Evolutionary conservation across 2,888 invertebrate species (phyloP).

Genomic region (Dusona sp.): DNA sequence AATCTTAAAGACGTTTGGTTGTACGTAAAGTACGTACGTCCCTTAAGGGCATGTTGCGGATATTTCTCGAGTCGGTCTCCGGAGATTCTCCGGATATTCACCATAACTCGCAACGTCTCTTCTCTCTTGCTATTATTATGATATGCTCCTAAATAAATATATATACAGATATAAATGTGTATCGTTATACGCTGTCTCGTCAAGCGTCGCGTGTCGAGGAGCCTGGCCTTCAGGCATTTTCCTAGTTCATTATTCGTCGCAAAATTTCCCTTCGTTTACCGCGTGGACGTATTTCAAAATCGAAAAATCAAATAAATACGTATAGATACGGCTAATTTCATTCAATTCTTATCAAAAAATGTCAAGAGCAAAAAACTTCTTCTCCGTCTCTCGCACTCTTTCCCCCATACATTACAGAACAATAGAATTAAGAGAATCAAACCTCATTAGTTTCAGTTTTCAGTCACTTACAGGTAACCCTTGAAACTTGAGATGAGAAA

Average conservation of each 20-base stretch:
- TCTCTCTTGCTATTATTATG: conserved; percentile 61
- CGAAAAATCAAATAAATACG: not conserved
- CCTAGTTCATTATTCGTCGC: conserved; percentile 43
- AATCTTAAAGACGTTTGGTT: conserved; percentile 60
- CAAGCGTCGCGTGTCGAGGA: conserved; percentile 34
- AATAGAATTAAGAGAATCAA: not conserved
- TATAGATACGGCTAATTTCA: not conserved
- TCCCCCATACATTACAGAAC: not conserved
- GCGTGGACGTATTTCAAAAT: not conserved
- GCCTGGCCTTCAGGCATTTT: conserved; percentile 58
- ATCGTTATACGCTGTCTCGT: conserved; percentile 47
- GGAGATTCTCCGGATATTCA: conserved; percentile 70
- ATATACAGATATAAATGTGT: conserved; percentile 19
- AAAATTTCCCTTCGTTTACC: conserved; percentile 55
- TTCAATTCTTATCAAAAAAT: not conserved
- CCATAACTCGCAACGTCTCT: conserved; percentile 73
- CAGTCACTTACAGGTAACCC: not conserved
- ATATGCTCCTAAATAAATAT: conserved; percentile 53
- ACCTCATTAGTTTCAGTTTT: not conserved
- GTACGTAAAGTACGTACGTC: conserved; percentile 75
- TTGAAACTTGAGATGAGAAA: not conserved
- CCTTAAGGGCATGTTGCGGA: conserved; percentile 81
- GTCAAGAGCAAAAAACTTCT: not conserved
- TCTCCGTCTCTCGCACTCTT: not conserved
- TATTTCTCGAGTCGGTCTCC: conserved; percentile 72